Evolutionary conservation across 2,113 vertebrate genomes (phyloP).

Genomic region (Alethe castanea): DNA sequence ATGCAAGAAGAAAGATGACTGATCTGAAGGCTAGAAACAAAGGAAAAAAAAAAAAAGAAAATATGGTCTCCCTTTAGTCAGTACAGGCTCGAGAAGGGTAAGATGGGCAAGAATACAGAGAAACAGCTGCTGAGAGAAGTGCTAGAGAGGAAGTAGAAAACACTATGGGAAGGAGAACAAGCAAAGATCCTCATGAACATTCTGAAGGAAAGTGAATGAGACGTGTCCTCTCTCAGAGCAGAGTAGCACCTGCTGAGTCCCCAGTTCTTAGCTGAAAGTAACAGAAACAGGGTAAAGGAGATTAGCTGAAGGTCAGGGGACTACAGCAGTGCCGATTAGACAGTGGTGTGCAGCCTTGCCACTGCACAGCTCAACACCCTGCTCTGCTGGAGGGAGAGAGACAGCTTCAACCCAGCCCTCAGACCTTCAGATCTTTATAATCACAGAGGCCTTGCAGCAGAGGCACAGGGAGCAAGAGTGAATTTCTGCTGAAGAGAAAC

Average conservation of each 20-base stretch:
- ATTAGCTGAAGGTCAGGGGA: slow-evolving; percentile 22
- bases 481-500: background rate
- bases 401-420: accelerated
- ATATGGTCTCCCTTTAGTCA: background rate
- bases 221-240: background rate
- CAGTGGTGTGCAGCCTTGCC: background rate
- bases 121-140: background rate
- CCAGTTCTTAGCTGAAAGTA: background rate
- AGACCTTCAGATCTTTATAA: background rate
- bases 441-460: background rate
- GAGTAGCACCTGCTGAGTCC: background rate
- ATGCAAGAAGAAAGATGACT: background rate
- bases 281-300: background rate
- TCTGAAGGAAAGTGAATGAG: background rate
- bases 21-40: background rate
- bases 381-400: background rate
- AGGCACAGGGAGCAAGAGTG: accelerated
- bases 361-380: background rate
- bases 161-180: background rate
- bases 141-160: background rate
- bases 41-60: background rate
- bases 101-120: background rate
- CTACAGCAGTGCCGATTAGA: background rate
- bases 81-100: background rate
- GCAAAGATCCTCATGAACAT: background rate